Evolutionary conservation across 2,113 vertebrate species (phyloP).

Genomic region (Struthidea cinerea): DNA sequence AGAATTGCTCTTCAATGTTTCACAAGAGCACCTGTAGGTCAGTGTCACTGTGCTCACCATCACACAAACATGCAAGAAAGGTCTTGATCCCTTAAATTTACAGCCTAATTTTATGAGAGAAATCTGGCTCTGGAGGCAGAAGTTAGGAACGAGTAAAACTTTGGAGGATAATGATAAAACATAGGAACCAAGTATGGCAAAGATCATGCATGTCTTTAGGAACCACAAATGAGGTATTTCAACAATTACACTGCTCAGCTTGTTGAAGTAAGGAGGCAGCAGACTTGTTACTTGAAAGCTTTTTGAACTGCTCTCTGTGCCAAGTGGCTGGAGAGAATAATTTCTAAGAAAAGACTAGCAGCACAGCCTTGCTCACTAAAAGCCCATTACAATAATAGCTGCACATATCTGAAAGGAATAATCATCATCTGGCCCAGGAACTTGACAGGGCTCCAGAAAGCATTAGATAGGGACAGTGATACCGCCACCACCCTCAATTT

Average conservation of each 20-base stretch:
- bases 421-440: neutral
- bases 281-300: neutral
- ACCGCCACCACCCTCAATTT: neutral
- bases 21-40: neutral
- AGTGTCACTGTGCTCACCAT: neutral
- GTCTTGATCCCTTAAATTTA: neutral
- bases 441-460: constrained; percentile 29
- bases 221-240: neutral
- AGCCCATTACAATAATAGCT: constrained; percentile 28
- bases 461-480: constrained; percentile 16
- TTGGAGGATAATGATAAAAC: neutral
- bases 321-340: constrained; percentile 12
- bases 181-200: neutral
- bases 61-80: neutral
- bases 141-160: neutral
- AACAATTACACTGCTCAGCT: neutral
- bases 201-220: neutral
- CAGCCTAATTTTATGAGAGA: neutral
- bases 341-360: constrained; percentile 20
- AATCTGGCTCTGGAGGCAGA: neutral
- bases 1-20: neutral
- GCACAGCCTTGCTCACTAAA: neutral
- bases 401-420: neutral
- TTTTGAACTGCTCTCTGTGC: neutral
- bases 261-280: neutral